These are phyloP conservation scores for Nasalis larvatus DNA, from an alignment of 2,113 vertebrate genomes.

Conservation along the genomic window DNA sequence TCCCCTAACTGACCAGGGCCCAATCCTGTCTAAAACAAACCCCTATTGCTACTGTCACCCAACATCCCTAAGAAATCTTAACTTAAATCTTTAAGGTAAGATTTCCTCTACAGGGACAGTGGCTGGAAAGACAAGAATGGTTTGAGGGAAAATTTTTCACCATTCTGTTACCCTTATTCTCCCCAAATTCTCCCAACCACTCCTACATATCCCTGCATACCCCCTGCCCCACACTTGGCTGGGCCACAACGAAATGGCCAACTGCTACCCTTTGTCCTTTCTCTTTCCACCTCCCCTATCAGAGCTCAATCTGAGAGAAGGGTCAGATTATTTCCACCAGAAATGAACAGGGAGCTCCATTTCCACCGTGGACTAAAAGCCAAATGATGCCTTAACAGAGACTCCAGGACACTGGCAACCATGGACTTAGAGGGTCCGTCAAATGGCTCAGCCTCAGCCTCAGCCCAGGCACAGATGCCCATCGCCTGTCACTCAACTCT, in stretches of 20 bases:
- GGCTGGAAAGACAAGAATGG: not conserved
- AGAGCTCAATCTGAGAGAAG: not conserved
- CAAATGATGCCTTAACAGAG: not conserved
- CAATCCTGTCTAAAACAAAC: not conserved
- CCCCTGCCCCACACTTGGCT: not conserved
- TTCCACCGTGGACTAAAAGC: not conserved
- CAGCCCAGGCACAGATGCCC: not conserved
- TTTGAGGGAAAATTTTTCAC: not conserved
- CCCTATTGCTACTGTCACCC: not conserved
- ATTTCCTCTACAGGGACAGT: not conserved
- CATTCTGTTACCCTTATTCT: not conserved
- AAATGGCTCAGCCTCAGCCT: not conserved
- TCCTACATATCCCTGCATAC: not conserved
- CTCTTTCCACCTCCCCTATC: not conserved
- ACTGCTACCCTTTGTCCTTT: not conserved
- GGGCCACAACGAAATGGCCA: not conserved
- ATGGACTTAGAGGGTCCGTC: not conserved
- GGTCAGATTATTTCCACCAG: not conserved
- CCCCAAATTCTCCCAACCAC: not conserved
- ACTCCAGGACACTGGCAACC: fast-evolving
- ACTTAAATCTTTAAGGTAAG: not conserved
- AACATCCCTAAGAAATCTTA: not conserved
- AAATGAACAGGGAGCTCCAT: not conserved
- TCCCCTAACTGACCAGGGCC: not conserved
- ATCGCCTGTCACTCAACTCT: not conserved